Evolutionary conservation across 2,797 vertebrate genomes (phyloP), one percentile per base, ranked within the genome.

Genomic region (Argentina silus): DNA sequence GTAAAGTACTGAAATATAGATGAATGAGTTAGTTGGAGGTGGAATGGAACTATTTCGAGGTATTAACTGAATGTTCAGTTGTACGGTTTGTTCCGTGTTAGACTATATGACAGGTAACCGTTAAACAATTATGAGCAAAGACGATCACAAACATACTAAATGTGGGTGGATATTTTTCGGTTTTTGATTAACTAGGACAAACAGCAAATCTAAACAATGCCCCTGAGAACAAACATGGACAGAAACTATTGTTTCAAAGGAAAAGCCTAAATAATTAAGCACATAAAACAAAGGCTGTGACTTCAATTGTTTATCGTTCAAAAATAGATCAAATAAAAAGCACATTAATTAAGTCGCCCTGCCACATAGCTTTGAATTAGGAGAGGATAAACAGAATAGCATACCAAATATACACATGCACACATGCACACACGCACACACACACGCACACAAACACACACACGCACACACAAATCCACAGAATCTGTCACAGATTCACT

Each of bases 291-390:
- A 68, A 73, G 50, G n/a, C 50, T 62, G 19, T 21, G 53, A 69
- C 51, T 71, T 73, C 48, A 70, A 64, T 55, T 63, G 56, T 56
- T 70, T 56, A 73, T 70, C 27, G 43, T 67, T 76, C 67, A 43
- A 76, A 81, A 76, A 64, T 74, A 77, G 67, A 77, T 77, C 75
- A 80, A 80, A 76, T 73, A 74, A 44, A 15, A 72, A 48, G 19
- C 55, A 27, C 44, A 72, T 47, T 75, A 69, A 75, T 78, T 64
- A 78, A 75, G 67, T 69, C 12, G 17, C 50, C 59, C 36, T 47
- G 69, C 43, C 65, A 71, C 72, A 69, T 56, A 72, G 4, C 42
- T 61, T 73, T 48, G 21, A 57, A 53, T 21, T 4, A 15, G 23
- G 60, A 14, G 36, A 27, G 36, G 12, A 2, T 64, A 69, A 59